A percentile compares a stretch with the other conserved stretches of the same genome.
These are phyloP conservation scores for Embidobia sp. DNA, from an alignment of 2,888 invertebrate genomes.

Conservation along the genomic window DNA sequence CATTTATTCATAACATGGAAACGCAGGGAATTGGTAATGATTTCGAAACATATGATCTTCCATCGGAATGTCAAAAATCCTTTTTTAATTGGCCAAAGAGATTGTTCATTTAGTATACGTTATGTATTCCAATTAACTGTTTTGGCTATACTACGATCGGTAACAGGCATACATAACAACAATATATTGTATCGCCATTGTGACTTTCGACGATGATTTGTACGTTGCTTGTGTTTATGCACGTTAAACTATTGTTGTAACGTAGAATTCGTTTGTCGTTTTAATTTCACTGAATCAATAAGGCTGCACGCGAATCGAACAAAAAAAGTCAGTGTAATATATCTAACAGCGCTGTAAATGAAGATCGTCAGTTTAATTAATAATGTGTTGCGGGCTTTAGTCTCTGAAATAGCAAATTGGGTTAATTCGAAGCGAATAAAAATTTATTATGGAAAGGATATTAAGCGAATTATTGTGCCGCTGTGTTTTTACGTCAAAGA, in stretches of 20 bases:
- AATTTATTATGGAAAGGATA: too few relatives aligned
- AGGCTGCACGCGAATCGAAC: too few relatives aligned
- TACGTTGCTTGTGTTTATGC: constrained; percentile 2
- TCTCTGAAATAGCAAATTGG: too few relatives aligned
- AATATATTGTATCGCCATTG: not conserved
- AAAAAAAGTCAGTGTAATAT: too few relatives aligned
- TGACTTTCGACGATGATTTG: not conserved
- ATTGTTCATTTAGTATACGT: constrained; percentile 18
- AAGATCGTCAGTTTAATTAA: too few relatives aligned
- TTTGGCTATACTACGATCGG: not conserved
- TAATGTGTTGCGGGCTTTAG: too few relatives aligned
- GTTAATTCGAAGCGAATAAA: too few relatives aligned
- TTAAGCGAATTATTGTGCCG: too few relatives aligned
- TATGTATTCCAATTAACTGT: constrained; percentile 22
- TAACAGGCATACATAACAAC: not conserved
- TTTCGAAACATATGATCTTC: constrained; percentile 18
- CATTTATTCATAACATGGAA: constrained; percentile 33
- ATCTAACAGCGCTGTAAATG: too few relatives aligned
- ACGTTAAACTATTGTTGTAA: not conserved
- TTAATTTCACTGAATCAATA: not conserved
- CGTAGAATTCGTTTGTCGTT: not conserved
- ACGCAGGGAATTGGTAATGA: constrained; percentile 18
- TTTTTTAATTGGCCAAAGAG: constrained; percentile 2
- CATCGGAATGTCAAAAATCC: constrained; percentile 9
- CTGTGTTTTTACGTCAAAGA: too few relatives aligned